phyloP scores from a whole-genome alignment of 2,888 invertebrate genomes.

The Drosophila colorata region DNA sequence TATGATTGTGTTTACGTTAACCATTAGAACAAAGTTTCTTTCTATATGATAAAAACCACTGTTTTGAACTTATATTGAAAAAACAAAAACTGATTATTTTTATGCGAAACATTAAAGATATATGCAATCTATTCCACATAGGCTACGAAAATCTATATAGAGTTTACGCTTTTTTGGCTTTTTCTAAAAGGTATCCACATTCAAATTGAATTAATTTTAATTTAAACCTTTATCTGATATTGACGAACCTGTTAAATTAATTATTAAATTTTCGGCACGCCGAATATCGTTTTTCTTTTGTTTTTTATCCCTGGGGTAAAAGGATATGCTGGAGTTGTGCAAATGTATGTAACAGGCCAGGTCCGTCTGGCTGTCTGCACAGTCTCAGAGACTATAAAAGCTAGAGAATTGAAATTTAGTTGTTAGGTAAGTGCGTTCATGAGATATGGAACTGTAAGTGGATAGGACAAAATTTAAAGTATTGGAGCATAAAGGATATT shows the following conservation, averaged over 20 bases:
- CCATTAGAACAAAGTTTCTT: not conserved
- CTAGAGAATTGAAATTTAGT: no score
- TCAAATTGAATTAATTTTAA: not conserved
- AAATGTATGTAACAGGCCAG: no score
- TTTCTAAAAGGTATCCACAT: not conserved
- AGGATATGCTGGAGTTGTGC: no score
- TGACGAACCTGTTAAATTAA: conserved; percentile 9
- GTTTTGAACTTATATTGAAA: not conserved
- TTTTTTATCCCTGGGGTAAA: conserved; percentile 1
- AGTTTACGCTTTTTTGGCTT: not conserved
- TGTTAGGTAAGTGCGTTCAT: no score
- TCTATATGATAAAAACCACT: not conserved
- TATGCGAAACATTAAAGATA: conserved; percentile 2
- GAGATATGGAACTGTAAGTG: no score
- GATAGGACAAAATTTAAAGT: no score
- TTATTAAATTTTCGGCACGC: not conserved
- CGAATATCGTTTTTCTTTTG: conserved; percentile 4
- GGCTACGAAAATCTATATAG: not conserved
- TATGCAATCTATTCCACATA: not conserved
- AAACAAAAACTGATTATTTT: not conserved
- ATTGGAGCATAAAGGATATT: no score
- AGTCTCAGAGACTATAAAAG: no score
- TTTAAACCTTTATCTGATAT: not conserved
- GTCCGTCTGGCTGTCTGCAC: no score
- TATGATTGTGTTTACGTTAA: not conserved